These are phyloP conservation scores for Chloroclysta siterata DNA, from an alignment of 2,888 invertebrate genomes.

Conservation along the genomic window DNA sequence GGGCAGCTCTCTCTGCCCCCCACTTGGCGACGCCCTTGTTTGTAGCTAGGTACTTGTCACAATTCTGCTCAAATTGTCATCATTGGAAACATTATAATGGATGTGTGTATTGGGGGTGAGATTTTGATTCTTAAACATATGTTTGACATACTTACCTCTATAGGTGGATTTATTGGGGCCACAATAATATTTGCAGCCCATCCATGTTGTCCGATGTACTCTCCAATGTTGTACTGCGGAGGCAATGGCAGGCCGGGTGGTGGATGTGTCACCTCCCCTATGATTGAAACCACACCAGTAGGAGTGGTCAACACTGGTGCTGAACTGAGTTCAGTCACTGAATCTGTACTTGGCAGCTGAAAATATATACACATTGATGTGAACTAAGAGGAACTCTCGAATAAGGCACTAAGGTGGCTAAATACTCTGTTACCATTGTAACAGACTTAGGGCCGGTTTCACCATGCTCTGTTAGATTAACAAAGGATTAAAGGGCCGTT, in stretches of 20 bases:
- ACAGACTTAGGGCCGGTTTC: too few species aligned
- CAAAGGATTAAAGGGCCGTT: too few species aligned
- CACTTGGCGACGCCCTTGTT: too few species aligned
- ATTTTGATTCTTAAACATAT: not conserved
- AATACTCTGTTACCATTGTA: not conserved
- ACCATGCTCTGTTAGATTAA: too few species aligned
- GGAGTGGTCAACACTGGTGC: conserved; percentile 68
- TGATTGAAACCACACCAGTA: conserved; percentile 65
- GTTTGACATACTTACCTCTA: conserved; percentile 70
- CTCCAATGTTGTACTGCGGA: conserved; percentile 76
- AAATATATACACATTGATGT: conserved; percentile 43
- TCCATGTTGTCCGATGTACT: conserved; percentile 74
- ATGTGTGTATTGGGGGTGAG: not conserved
- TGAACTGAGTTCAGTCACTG: conserved; percentile 69
- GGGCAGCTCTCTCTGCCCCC: too few species aligned
- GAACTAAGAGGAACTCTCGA: not conserved
- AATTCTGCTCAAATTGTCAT: too few species aligned
- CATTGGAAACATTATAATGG: not conserved
- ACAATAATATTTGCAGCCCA: conserved; percentile 81
- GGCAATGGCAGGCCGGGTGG: conserved; percentile 77
- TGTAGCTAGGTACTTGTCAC: too few species aligned
- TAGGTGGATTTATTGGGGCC: conserved; percentile 71
- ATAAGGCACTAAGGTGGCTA: not conserved
- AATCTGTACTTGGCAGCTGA: conserved; percentile 70
- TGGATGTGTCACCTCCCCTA: conserved; percentile 74